Evolutionary conservation across 2,113 vertebrate species (phyloP).

Genomic region (Andinoacara biseriatus): DNA sequence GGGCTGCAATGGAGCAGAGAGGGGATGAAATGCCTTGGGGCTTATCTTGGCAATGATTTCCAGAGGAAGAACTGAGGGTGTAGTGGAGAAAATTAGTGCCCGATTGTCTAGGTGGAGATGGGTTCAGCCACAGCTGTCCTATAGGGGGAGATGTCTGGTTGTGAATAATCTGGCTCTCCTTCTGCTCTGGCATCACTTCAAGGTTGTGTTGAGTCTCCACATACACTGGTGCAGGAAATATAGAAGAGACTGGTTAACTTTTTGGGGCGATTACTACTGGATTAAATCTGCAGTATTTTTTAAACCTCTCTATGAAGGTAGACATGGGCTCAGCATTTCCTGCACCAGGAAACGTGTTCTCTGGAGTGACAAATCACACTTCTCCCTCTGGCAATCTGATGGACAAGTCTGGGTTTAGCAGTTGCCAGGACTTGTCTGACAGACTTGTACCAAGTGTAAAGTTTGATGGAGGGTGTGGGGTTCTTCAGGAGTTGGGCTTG

Average conservation of each 20-base stretch:
- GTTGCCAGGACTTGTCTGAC: too few relatives aligned
- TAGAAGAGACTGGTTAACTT: background rate
- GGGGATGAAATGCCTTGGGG: background rate
- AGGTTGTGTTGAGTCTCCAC: background rate
- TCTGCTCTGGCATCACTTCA: background rate
- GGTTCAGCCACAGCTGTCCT: background rate
- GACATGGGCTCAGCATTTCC: background rate
- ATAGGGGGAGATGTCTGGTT: background rate
- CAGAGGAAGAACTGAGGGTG: background rate
- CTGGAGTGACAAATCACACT: too few relatives aligned
- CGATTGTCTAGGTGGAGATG: background rate
- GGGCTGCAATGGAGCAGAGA: background rate
- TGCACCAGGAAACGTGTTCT: too few relatives aligned
- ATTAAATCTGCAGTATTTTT: background rate
- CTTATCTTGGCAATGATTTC: background rate
- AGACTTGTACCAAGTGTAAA: too few relatives aligned
- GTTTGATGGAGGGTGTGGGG: too few relatives aligned
- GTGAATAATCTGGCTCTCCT: background rate
- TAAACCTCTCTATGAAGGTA: background rate
- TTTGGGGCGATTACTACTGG: background rate
- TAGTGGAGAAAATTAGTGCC: background rate
- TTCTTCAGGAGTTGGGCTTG: too few relatives aligned
- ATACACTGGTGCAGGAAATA: background rate
- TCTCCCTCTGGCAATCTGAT: too few relatives aligned
- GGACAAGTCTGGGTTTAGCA: too few relatives aligned